Evolutionary conservation across 1,140 invertebrate species (phyloP).

Genomic region (Aphelenchoides avenae): DNA sequence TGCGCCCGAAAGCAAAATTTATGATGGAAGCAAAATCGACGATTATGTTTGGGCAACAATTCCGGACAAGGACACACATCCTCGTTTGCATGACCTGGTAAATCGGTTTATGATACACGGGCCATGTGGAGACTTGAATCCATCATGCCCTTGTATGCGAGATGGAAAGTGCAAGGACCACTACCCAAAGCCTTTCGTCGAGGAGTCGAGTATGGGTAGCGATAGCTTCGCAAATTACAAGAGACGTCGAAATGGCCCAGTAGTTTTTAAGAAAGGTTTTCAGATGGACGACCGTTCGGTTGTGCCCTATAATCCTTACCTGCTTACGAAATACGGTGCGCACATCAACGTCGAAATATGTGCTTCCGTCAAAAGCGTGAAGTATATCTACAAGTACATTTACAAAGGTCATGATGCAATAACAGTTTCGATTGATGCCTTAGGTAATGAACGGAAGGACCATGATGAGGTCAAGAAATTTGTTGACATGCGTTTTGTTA

Average conservation of each 20-base stretch:
- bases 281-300: conserved; percentile 63
- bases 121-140: conserved; percentile 42
- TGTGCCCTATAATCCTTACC: conserved; percentile 64
- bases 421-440: conserved; percentile 4
- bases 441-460: conserved; percentile 7
- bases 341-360: conserved; percentile 64
- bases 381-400: conserved; percentile 61
- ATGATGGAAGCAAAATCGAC: conserved; percentile 59
- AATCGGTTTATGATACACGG: conserved; percentile 60
- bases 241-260: conserved; percentile 29
- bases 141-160: conserved; percentile 44
- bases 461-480: conserved; percentile 59
- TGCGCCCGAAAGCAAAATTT: conserved; percentile 48
- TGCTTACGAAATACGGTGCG: conserved; percentile 62
- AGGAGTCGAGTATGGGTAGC: conserved; percentile 15
- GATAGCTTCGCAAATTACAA: conserved; percentile 22
- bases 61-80: conserved; percentile 61
- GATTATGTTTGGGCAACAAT: conserved; percentile 64
- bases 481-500: conserved; percentile 60
- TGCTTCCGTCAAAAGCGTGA: conserved; percentile 63
- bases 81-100: conserved; percentile 57
- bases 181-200: conserved; percentile 30
- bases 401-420: conserved; percentile 61
- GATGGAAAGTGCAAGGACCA: conserved; percentile 38
- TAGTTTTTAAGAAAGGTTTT: conserved; percentile 3